A percentile compares a stretch with the other conserved stretches of the same genome.
These are phyloP conservation scores for Corynorhinus townsendii DNA, from an alignment of 2,113 vertebrate species.

Conservation along the genomic window DNA sequence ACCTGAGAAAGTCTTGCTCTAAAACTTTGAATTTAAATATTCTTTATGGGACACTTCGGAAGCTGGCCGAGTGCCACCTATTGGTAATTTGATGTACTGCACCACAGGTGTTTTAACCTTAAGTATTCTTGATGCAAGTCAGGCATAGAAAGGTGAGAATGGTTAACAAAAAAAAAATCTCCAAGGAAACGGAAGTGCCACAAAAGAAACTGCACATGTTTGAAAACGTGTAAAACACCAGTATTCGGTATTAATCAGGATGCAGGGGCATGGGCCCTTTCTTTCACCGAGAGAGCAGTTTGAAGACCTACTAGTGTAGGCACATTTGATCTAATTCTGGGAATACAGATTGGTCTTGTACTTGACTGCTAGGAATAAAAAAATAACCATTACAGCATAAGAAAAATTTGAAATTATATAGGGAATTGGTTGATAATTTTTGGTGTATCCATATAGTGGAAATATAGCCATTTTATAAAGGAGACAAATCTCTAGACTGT, in stretches of 20 bases:
- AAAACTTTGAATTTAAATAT: not conserved
- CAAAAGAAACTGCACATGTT: not conserved
- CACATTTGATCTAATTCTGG: not conserved
- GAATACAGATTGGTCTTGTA: not conserved
- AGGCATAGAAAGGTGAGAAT: not conserved
- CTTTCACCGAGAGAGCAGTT: not conserved
- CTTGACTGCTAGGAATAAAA: not conserved
- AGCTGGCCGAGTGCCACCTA: constrained; percentile 42
- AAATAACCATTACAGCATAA: not conserved
- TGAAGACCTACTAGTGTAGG: not conserved
- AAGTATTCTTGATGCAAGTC: not conserved
- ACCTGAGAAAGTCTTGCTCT: not conserved
- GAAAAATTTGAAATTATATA: not conserved
- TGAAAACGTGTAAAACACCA: not conserved
- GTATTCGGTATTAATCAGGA: not conserved
- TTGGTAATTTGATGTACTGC: not conserved
- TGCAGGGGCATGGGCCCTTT: not conserved
- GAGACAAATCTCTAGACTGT: not conserved
- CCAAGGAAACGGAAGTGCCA: not conserved
- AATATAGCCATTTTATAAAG: not conserved
- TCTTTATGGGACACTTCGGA: not conserved
- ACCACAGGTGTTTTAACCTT: not conserved
- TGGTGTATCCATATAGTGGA: not conserved
- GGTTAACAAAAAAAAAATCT: not conserved
- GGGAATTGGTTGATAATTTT: not conserved